Evolutionary conservation across 2,888 invertebrate genomes (phyloP).

Genomic region (Arge pagana): DNA sequence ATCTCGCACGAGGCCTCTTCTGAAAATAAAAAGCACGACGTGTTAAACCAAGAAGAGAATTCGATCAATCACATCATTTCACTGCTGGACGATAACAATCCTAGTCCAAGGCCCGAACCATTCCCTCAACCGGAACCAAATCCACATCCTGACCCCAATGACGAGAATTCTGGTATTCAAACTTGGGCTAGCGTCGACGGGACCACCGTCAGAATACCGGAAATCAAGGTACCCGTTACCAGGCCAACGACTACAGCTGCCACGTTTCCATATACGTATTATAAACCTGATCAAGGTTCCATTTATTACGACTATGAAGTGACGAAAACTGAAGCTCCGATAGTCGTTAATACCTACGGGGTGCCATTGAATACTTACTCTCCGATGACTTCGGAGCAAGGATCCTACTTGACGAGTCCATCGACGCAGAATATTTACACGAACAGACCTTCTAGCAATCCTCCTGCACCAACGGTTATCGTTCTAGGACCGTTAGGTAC

Average conservation of each 20-base stretch:
- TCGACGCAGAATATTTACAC: conserved; percentile 39
- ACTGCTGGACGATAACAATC: conserved; percentile 55
- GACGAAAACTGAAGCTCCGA: conserved; percentile 32
- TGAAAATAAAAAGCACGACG: conserved; percentile 50
- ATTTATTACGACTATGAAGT: conserved; percentile 50
- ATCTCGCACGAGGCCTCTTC: conserved; percentile 48
- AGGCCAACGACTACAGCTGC: conserved; percentile 33
- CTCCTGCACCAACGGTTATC: conserved; percentile 66
- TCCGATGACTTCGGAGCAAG: conserved; percentile 41
- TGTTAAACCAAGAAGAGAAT: conserved; percentile 50
- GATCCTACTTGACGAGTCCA: conserved; percentile 38
- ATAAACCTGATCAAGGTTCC: conserved; percentile 44
- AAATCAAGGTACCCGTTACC: conserved; percentile 33
- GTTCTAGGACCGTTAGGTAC: conserved; percentile 61
- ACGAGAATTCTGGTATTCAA: conserved; percentile 49
- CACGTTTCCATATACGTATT: conserved; percentile 46
- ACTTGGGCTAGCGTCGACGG: conserved; percentile 51
- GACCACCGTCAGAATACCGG: conserved; percentile 51
- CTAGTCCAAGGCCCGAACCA: conserved; percentile 32
- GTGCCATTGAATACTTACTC: conserved; percentile 27
- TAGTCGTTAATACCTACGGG: conserved; percentile 20
- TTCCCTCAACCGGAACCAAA: conserved; percentile 24
- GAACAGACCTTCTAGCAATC: conserved; percentile 52
- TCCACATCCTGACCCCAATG: conserved; percentile 51
- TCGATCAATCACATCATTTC: conserved; percentile 60